These are phyloP conservation scores for Tipula confusa DNA, from an alignment of 2,888 invertebrate genomes.

Conservation along the genomic window DNA sequence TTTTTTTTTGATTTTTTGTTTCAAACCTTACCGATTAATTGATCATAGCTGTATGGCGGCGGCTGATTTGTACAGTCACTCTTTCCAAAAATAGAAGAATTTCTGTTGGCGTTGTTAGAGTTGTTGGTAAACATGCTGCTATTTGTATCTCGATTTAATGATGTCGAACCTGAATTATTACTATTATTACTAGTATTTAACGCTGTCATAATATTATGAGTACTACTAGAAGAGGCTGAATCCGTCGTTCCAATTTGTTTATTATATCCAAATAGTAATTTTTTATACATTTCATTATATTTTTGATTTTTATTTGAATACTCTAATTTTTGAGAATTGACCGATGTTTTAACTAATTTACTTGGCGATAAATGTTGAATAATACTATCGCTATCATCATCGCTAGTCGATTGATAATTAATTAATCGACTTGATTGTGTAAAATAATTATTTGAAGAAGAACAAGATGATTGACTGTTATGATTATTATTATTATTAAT, in stretches of 20 bases:
- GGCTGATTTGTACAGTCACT: slow-evolving; percentile 34
- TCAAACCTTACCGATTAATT: slow-evolving; percentile 40
- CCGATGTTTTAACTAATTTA: slow-evolving; percentile 58
- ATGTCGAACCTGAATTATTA: background rate
- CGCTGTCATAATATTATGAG: background rate
- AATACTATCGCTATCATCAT: slow-evolving; percentile 32
- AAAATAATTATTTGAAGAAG: slow-evolving; percentile 4
- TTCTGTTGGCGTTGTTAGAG: slow-evolving; percentile 34
- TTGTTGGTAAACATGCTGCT: background rate
- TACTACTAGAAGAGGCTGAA: background rate
- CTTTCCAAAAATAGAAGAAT: slow-evolving; percentile 39
- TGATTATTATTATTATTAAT: slow-evolving; percentile 30
- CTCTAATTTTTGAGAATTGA: slow-evolving; percentile 43
- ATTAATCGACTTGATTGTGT: background rate
- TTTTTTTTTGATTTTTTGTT: slow-evolving; percentile 4
- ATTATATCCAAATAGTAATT: slow-evolving; percentile 28
- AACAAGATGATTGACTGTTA: slow-evolving; percentile 14
- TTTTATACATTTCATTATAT: slow-evolving; percentile 29
- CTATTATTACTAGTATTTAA: background rate
- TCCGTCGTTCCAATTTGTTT: slow-evolving; percentile 4
- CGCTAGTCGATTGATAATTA: slow-evolving; percentile 25
- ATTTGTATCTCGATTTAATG: background rate
- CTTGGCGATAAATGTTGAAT: slow-evolving; percentile 51
- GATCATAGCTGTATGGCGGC: slow-evolving; percentile 40
- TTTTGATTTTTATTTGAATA: slow-evolving; percentile 30